Base-by-base conservation (phyloP, 2,797 vertebrate species). In the Ficedula albicollis region DNA sequence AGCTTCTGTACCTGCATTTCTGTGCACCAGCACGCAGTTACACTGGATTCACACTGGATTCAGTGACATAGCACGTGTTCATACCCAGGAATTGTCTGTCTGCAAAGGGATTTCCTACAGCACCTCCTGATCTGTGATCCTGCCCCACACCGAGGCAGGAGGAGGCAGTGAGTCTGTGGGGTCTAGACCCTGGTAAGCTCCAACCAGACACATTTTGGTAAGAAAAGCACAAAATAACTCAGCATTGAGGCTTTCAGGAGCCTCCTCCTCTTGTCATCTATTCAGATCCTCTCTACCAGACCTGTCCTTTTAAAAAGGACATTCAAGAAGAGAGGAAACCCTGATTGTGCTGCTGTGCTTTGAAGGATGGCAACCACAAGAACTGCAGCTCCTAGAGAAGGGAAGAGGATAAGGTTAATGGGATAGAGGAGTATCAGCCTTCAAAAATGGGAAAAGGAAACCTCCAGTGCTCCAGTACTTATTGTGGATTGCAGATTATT, bases 1-100 rank as follows among this genome's bases (percentile, higher is more conserved):
- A 73, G 55, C 36, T 63, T 15, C 62, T 84, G 48, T 15, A 23
- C 51, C 54, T 58, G n/a, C 7, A 21, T 67, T 84, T 84, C 46
- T 39, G 41, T 13, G 38, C 19, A 13, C 17, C 59, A 43, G 67
- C 5, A 17, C 0, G 7, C 55, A 4, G 11, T 3, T 4, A 12
- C 56, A 22, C 74, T 20, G 32, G 22, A 81, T 63, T 54, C 43
- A 83, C 39, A 5, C 66, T 73, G 43, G 11, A 62, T 66, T 91
- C 56, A 72, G 60, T 27, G 34, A 67, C 22, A 27, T 3, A 21
- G n/a, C 7, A 62, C 30, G 51, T 0, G 1, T 26, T 80, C 41
- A n/a, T 2, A 62, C 17, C 20, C 64, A 46, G 23, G 72, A 75
- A 93, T 3, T 44, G 43, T 58, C 66, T 56, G 41, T 22, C 48